A percentile compares a stretch with the other conserved stretches of the same genome.
Conservation (phyloP, 2,797 vertebrate species). For the Helarctos malayanus region DNA sequence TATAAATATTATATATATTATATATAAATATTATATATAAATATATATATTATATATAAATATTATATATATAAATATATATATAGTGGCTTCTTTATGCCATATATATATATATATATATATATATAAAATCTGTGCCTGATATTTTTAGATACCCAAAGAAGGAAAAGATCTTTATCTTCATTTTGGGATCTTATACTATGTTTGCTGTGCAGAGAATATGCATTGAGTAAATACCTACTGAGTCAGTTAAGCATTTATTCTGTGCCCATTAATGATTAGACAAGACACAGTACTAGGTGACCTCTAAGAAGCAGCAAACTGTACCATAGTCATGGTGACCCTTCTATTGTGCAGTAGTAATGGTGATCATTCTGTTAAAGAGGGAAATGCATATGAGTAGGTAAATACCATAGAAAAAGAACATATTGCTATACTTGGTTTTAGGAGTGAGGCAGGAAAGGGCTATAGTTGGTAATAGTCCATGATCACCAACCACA, state of each 20-base stretch:
- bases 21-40: no score
- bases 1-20: not conserved
- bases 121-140: not conserved
- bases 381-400: not conserved
- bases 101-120: not conserved
- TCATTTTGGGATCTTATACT: not conserved
- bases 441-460: not conserved
- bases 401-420: not conserved
- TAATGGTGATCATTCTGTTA: not conserved
- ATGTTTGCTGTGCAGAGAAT: not conserved
- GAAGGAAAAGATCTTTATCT: not conserved
- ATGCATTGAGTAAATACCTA: not conserved
- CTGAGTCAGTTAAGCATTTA: not conserved
- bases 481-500: not conserved
- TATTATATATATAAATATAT: not conserved
- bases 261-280: not conserved
- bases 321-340: not conserved
- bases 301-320: not conserved
- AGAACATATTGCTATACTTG: not conserved
- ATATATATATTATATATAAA: no score
- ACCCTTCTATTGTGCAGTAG: not conserved
- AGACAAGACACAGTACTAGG: not conserved
- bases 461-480: not conserved
- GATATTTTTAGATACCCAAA: not conserved
- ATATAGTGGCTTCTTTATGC: no score